Percentiles rank a stretch among this genome's conserved stretches.
Conservation (phyloP, 2,888 invertebrate genomes). For the Mactromeris polynyma region DNA sequence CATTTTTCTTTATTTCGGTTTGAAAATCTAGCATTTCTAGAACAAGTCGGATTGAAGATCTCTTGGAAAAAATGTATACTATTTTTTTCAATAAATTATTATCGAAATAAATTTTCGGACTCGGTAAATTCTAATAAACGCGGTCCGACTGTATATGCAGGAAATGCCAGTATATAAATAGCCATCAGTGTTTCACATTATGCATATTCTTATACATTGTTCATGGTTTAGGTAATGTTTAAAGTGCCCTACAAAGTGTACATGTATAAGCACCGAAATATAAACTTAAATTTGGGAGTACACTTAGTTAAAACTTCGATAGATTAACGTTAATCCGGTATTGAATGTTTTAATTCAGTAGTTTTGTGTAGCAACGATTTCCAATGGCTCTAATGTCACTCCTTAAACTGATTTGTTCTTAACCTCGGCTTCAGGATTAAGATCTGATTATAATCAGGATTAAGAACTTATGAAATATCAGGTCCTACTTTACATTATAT, state of each 20-base stretch:
- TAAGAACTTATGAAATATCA: background rate
- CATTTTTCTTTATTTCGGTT: too few species aligned
- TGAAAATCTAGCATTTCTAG: too few species aligned
- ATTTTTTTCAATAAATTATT: too few species aligned
- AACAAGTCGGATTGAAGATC: too few species aligned
- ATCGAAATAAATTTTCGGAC: too few species aligned
- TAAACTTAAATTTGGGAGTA: background rate
- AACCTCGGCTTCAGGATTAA: background rate
- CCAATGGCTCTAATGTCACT: background rate
- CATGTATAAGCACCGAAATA: background rate
- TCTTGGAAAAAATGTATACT: too few species aligned
- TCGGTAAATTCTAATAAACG: too few species aligned
- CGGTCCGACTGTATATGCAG: too few species aligned
- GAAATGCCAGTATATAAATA: too few species aligned
- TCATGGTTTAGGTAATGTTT: too few species aligned
- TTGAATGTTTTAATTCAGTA: background rate
- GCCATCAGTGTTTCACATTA: too few species aligned
- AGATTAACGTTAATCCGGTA: constrained; percentile 7
- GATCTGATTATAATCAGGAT: background rate
- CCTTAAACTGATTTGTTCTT: background rate
- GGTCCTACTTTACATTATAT: background rate
- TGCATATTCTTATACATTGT: too few species aligned
- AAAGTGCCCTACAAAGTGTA: background rate
- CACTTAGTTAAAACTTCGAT: background rate
- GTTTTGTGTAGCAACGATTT: background rate